Evolutionary conservation across 2,113 vertebrate species (phyloP).

Genomic region (Nesogale talazaci): DNA sequence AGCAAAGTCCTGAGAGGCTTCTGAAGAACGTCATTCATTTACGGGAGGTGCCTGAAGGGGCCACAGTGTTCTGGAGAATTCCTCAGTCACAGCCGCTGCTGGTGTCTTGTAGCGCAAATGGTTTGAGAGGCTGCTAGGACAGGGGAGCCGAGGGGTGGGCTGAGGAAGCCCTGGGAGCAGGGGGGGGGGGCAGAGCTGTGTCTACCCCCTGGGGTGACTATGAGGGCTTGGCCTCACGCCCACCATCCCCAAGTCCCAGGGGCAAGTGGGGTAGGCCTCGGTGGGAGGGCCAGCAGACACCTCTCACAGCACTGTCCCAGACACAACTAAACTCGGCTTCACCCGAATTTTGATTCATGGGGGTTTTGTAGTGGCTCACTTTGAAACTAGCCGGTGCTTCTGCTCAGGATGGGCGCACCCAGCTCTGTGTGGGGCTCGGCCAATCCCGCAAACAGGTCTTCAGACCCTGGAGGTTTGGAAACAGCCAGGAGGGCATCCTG

Average conservation of each 20-base stretch:
- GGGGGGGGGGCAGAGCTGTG: neutral
- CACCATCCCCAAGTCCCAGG: neutral
- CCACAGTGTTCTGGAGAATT: too few relatives aligned
- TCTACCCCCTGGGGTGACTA: neutral
- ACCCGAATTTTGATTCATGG: slow-evolving; percentile 8
- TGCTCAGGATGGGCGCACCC: slow-evolving; percentile 37
- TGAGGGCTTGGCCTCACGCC: neutral
- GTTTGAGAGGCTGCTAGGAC: neutral
- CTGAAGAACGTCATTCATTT: neutral
- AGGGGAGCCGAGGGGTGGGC: neutral
- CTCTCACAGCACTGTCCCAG: neutral
- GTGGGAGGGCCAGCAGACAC: neutral
- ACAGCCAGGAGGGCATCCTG: neutral
- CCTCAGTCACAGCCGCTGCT: neutral
- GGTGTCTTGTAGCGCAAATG: neutral
- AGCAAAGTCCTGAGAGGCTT: neutral
- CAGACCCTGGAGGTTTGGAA: slow-evolving; percentile 54
- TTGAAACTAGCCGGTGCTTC: slow-evolving; percentile 73
- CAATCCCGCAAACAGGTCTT: slow-evolving; percentile 33
- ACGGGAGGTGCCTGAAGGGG: neutral
- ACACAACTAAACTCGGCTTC: slow-evolving; percentile 25
- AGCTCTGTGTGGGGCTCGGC: slow-evolving; percentile 62
- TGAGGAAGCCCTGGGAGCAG: neutral
- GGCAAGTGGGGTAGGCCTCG: neutral
- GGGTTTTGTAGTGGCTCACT: slow-evolving; percentile 57